Percentiles rank a stretch among this genome's conserved stretches.
phyloP scores from a whole-genome alignment of 2,113 vertebrate genomes.

The Malurus cyaneus region DNA sequence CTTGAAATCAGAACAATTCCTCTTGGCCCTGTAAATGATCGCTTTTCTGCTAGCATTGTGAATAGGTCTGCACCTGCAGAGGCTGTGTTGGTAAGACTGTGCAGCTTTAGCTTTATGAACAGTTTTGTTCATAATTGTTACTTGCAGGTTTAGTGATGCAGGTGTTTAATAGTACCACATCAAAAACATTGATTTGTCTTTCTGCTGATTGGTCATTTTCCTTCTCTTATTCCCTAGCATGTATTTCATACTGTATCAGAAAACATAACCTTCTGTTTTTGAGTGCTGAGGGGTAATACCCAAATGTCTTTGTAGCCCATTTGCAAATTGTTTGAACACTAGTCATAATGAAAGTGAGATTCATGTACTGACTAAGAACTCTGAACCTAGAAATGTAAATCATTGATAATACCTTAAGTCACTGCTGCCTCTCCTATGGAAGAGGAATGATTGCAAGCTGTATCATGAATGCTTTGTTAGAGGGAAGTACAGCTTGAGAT shows the following conservation, averaged over 20 bases:
- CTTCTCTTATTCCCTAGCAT: neutral
- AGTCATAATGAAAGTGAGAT: neutral
- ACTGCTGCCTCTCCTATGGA: neutral
- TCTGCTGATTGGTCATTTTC: neutral
- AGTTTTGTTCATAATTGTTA: neutral
- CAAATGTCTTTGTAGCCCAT: neutral
- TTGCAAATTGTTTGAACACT: neutral
- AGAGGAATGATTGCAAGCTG: neutral
- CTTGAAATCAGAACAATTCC: neutral
- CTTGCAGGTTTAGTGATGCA: neutral
- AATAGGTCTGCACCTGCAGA: neutral
- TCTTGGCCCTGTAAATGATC: neutral
- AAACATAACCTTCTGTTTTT: neutral
- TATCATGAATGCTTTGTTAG: neutral
- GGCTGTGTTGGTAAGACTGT: neutral
- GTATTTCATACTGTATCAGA: neutral
- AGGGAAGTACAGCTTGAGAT: neutral
- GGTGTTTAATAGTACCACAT: neutral
- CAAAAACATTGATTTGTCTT: neutral
- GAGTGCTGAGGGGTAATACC: neutral
- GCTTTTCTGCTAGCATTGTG: neutral
- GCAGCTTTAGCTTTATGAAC: neutral
- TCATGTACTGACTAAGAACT: neutral
- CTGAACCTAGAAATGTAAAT: accelerated
- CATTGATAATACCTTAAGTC: neutral